A percentile compares a stretch with the other conserved stretches of the same genome.
phyloP scores from a whole-genome alignment of 2,888 invertebrate species.

The Sarcophaga rosellei region DNA sequence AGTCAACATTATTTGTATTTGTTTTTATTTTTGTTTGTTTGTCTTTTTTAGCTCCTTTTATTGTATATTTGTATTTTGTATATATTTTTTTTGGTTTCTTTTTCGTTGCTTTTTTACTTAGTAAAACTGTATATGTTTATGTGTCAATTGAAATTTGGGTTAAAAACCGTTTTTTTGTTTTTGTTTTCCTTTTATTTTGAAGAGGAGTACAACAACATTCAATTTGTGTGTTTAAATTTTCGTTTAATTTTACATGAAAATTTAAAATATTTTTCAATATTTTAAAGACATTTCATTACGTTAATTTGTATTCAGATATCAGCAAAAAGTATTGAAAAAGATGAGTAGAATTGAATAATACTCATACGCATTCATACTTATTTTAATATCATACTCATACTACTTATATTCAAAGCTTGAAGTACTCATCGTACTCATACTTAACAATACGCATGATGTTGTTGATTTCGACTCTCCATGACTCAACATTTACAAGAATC shows the following conservation, averaged over 20 bases:
- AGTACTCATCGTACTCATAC: too few relatives aligned
- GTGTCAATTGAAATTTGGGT: neutral
- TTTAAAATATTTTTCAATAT: neutral
- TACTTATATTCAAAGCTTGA: too few relatives aligned
- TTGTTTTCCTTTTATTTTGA: neutral
- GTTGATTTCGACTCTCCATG: too few relatives aligned
- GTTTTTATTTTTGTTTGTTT: slow-evolving; percentile 21
- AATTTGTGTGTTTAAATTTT: neutral
- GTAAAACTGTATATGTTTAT: too few relatives aligned
- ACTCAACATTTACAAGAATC: too few relatives aligned
- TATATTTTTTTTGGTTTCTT: neutral
- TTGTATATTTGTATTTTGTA: neutral
- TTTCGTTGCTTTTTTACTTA: neutral
- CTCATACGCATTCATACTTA: too few relatives aligned
- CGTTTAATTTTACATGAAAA: neutral
- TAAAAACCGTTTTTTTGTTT: neutral
- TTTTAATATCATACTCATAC: too few relatives aligned
- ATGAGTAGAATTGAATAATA: too few relatives aligned
- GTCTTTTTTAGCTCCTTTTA: neutral
- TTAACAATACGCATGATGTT: too few relatives aligned
- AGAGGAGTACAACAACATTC: neutral
- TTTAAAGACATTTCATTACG: too few relatives aligned
- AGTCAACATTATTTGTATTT: slow-evolving; percentile 49
- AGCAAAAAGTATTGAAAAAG: too few relatives aligned
- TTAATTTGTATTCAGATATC: too few relatives aligned